Evolutionary conservation across 2,888 invertebrate species (phyloP).

Genomic region (Thecocarcelia acutangulata): DNA sequence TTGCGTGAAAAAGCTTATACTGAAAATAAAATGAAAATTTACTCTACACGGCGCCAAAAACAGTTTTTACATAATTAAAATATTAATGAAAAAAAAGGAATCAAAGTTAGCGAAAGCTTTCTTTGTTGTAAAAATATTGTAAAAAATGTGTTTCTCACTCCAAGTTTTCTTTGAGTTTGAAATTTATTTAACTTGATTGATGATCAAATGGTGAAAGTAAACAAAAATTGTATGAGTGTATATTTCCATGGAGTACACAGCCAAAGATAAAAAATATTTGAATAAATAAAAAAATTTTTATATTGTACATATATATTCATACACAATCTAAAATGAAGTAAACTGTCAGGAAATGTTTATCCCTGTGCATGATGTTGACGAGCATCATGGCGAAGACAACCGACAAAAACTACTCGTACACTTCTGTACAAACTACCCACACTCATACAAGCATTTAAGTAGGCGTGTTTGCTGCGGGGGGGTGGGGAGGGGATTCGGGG

Average conservation of each 20-base stretch:
- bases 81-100: too few relatives aligned
- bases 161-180: too few relatives aligned
- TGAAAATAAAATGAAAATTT: too few relatives aligned
- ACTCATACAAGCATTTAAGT: not conserved
- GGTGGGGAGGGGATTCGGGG: not conserved
- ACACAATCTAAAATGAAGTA: slow-evolving; percentile 42
- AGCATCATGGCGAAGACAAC: slow-evolving; percentile 12
- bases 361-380: slow-evolving; percentile 45
- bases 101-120: too few relatives aligned
- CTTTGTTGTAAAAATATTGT: too few relatives aligned
- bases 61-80: too few relatives aligned
- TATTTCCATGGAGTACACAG: not conserved
- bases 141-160: too few relatives aligned
- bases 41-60: too few relatives aligned
- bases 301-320: not conserved
- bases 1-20: too few relatives aligned
- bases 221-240: slow-evolving; percentile 17
- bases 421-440: not conserved
- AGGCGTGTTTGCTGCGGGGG: not conserved
- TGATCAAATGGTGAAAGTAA: not conserved
- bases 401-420: slow-evolving; percentile 16
- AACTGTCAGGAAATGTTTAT: slow-evolving; percentile 65
- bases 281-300: not conserved
- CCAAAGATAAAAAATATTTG: not conserved
- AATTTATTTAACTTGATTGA: not conserved